These are phyloP conservation scores for Acanthosepion pharaonis DNA, from an alignment of 2,888 invertebrate species.

Conservation along the genomic window DNA sequence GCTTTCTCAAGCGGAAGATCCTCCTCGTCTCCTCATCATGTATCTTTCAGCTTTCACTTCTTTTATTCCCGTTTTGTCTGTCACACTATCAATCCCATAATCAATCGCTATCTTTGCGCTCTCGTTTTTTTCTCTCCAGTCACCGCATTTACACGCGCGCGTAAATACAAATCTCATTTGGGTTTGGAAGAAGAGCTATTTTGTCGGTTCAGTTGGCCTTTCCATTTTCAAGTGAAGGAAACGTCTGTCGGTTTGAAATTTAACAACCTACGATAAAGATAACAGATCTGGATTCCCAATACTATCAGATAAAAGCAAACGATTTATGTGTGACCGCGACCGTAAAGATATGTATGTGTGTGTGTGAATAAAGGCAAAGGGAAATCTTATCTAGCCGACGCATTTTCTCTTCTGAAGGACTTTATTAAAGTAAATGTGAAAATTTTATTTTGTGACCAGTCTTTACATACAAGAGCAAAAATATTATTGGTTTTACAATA, in stretches of 20 bases:
- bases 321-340: not conserved
- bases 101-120: not conserved
- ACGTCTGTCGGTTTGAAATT: not conserved
- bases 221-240: not conserved
- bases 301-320: not conserved
- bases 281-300: not conserved
- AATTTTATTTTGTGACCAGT: too few relatives aligned
- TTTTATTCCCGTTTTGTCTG: not conserved
- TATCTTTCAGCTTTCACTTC: not conserved
- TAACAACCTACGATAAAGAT: not conserved
- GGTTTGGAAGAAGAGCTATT: not conserved
- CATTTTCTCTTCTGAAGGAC: too few relatives aligned
- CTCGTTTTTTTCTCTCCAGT: not conserved
- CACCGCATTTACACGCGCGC: not conserved
- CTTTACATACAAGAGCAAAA: too few relatives aligned
- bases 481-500: too few relatives aligned
- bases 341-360: not conserved
- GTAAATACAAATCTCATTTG: not conserved
- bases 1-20: not conserved
- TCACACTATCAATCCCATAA: not conserved
- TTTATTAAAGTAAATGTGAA: too few relatives aligned
- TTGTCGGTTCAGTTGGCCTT: not conserved
- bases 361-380: too few relatives aligned
- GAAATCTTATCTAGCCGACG: too few relatives aligned
- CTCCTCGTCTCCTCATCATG: not conserved